Conservation (phyloP, 2,888 invertebrate species). For the Asteroscopus sphinx region DNA sequence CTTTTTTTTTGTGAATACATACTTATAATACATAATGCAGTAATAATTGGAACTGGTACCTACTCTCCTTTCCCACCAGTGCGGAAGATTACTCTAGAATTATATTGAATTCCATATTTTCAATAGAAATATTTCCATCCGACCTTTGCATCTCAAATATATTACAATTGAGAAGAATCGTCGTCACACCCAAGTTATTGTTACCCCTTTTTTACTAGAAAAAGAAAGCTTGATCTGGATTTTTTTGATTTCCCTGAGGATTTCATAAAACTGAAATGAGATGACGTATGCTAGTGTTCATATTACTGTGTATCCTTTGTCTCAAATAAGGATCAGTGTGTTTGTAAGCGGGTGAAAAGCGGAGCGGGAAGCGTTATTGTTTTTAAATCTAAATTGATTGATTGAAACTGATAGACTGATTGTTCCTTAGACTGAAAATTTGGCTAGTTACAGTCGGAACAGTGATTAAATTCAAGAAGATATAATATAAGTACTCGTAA, state of each 20-base stretch:
- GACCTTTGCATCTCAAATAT: background rate
- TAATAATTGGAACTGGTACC: no score
- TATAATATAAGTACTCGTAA: no score
- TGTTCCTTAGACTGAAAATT: no score
- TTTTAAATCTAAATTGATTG: background rate
- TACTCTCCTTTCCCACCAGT: no score
- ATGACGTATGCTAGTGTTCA: conserved; percentile 17
- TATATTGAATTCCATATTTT: no score
- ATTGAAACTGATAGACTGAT: no score
- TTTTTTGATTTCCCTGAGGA: conserved; percentile 43
- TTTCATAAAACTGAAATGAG: conserved; percentile 29
- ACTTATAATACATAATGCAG: no score
- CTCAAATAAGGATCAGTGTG: background rate
- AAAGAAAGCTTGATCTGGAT: conserved; percentile 11
- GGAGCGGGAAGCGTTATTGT: background rate
- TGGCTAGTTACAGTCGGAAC: no score
- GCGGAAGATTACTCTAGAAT: no score
- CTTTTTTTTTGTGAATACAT: no score
- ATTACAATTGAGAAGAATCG: background rate
- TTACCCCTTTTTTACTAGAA: background rate
- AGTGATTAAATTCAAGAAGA: no score
- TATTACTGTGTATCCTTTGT: conserved; percentile 23
- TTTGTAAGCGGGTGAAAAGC: background rate
- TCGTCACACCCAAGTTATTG: background rate
- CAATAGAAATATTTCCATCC: background rate